Percentiles rank a stretch among this genome's conserved stretches.
phyloP scores from a whole-genome alignment of 2,888 invertebrate genomes.

The Cheilosia urbana region DNA sequence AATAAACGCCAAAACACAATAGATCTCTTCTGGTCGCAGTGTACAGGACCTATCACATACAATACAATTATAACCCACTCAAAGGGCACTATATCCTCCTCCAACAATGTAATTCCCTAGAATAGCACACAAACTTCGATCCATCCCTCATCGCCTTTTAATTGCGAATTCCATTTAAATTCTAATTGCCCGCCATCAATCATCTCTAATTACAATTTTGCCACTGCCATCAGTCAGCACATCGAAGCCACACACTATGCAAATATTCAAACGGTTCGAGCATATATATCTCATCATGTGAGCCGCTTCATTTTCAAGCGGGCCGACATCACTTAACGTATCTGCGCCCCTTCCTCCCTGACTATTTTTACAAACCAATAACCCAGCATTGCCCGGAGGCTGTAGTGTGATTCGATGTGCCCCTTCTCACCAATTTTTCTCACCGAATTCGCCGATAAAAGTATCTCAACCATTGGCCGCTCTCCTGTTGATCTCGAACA shows the following conservation, averaged over 20 bases:
- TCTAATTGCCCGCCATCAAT: constrained; percentile 9
- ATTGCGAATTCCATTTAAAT: constrained; percentile 17
- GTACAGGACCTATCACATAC: no score
- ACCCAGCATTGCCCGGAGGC: neutral
- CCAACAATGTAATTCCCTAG: no score
- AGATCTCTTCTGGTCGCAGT: no score
- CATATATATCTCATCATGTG: neutral
- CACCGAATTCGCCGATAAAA: constrained; percentile 4
- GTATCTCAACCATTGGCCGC: neutral
- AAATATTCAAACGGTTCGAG: constrained; percentile 10
- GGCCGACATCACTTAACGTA: constrained; percentile 1
- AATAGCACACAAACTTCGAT: neutral
- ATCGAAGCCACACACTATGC: constrained; percentile 20
- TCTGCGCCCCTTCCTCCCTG: neutral
- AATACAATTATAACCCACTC: no score
- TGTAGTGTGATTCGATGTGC: neutral
- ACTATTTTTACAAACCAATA: constrained; percentile 17
- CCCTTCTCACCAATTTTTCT: constrained; percentile 12
- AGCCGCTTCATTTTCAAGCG: neutral
- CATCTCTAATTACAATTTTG: constrained; percentile 11
- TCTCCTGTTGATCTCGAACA: constrained; percentile 8
- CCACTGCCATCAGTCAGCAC: constrained; percentile 12
- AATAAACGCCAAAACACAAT: no score
- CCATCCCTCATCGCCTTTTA: neutral
- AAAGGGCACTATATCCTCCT: no score